phyloP scores from a whole-genome alignment of 23 tunicate species.

The Corella eumyota region DNA sequence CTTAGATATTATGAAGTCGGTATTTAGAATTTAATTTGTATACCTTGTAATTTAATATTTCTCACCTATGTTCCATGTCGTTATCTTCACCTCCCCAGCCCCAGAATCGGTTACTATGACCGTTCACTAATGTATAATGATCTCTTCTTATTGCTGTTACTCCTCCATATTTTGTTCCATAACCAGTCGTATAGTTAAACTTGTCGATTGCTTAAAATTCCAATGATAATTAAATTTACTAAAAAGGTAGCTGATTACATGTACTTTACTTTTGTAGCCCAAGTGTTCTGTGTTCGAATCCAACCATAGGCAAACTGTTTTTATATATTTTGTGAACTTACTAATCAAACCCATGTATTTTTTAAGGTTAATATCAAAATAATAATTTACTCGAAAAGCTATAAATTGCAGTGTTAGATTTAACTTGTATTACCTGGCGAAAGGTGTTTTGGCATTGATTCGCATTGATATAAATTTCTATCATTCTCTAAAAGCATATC shows the following conservation, averaged over 20 bases:
- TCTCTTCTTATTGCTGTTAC: slow-evolving; percentile 66
- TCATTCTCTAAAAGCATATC: slow-evolving; percentile 94
- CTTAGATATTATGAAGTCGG: no score
- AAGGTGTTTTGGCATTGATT: slow-evolving; percentile 60
- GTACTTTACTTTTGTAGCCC: not conserved
- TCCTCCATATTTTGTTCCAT: slow-evolving; percentile 94
- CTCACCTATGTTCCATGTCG: slow-evolving; percentile 89
- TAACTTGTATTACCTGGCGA: slow-evolving; percentile 79
- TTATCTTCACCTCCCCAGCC: slow-evolving; percentile 99
- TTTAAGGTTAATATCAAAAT: no score
- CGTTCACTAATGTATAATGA: slow-evolving; percentile 60
- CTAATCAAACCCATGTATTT: no score
- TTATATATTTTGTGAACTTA: not conserved
- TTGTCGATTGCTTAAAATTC: slow-evolving; percentile 83
- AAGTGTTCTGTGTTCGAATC: not conserved
- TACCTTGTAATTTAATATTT: no score
- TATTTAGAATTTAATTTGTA: no score
- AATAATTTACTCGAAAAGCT: no score
- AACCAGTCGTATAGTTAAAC: slow-evolving; percentile 76
- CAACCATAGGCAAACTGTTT: not conserved
- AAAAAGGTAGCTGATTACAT: not conserved
- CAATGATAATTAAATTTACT: not conserved
- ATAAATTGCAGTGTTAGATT: no score
- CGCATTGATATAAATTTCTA: slow-evolving; percentile 66
- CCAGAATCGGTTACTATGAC: slow-evolving; percentile 92